Base-by-base conservation (phyloP, 1,140 invertebrate genomes). In the Ostrea denselamellosa region DNA sequence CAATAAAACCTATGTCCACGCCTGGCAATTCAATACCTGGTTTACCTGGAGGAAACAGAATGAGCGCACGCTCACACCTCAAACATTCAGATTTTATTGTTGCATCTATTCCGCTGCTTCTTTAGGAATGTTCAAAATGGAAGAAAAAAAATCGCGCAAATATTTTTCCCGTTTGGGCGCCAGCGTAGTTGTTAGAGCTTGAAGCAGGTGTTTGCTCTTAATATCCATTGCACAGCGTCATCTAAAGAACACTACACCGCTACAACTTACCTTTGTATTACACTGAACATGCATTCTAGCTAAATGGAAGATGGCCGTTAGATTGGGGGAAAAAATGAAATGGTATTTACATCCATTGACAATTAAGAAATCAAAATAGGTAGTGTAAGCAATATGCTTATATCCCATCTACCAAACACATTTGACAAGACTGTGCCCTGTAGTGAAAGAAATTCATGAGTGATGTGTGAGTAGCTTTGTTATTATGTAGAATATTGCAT, bases 41-140 rank as follows among this genome's bases (percentile, higher is more conserved):
- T 77, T 77, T 77, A 14, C 68, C 68, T 77, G 68, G 22, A 28
- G 68, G 68, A 77, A 34, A 77, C 56, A 62, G 56, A 58, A 28
- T 28, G 14, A 77, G 68, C 22, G 25, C 68, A 14, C 28, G 25
- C 68, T 77, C 68, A 77, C 9, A 28, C 14, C 8, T 22, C 25
- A 3, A 2, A 8, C 28, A 25, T 77, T 17, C 9, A 12, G n/a
- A 12, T 0, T 14, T 5, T 9, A 28, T 12, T 28, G 25, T 22
- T 4, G 22, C 28, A 34, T 77, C 68, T 34, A 77, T 77, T 77
- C 68, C 25, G 68, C 68, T 34, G 25, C 68, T 10, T 28, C 68
- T 77, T 14, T 22, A 62, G 25, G 8, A 19, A 44, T 9, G 12
- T 34, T 77, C 12, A 25, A 22, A 77, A 12, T 4, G 68, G 17